Base-by-base conservation (phyloP, 2,113 vertebrate genomes). In the Lophius piscatorius region DNA sequence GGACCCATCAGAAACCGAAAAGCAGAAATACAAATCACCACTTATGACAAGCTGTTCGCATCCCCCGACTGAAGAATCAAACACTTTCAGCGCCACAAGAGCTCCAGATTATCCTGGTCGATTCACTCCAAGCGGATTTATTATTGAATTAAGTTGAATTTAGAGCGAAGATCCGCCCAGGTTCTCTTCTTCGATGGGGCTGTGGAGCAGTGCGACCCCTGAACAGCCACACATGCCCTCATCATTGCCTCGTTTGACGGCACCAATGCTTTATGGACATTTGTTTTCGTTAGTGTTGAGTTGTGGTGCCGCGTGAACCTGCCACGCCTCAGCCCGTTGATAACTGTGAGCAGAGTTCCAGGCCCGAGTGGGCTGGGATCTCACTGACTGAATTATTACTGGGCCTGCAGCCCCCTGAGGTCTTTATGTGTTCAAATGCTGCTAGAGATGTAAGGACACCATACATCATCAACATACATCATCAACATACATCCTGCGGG, bases 251-350 rank as follows among this genome's bases (percentile, higher is more conserved):
- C 6, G 7, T 56, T 26, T 46, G 47, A 57, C 21, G 36, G 41
- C 17, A 12, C 41, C 45, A 26, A 28, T 28, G 18, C 26, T 9
- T 65, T 21, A 47, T 6, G 29, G 5, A 39, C 70, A 78, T 61
- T 62, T 68, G 36, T 45, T 79, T 76, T 64, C 45, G 76, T 78
- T 63, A 52, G 11, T 16, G 20, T 2, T 1, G 14, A 21, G 34
- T 4, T 13, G 44, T 61, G 18, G 9, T 3, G 16, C 16, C 44
- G 13, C 29, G 54, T 29, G 14, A 23, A 38, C 51, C 41, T 3
- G 0, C 28, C 47, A 9, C 12, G 18, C 20, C 45, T 35, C 21
- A 4, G 21, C 36, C 16, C 64, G 67, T 78, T 74, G 47, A 41
- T 48, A 57, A 72, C 41, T 33, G 23, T n/a, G 14, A 62, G 34